Percentiles rank a stretch among this genome's conserved stretches.
These are phyloP conservation scores for Hipparchia sbordonii DNA, from an alignment of 2,888 invertebrate genomes.

Conservation along the genomic window DNA sequence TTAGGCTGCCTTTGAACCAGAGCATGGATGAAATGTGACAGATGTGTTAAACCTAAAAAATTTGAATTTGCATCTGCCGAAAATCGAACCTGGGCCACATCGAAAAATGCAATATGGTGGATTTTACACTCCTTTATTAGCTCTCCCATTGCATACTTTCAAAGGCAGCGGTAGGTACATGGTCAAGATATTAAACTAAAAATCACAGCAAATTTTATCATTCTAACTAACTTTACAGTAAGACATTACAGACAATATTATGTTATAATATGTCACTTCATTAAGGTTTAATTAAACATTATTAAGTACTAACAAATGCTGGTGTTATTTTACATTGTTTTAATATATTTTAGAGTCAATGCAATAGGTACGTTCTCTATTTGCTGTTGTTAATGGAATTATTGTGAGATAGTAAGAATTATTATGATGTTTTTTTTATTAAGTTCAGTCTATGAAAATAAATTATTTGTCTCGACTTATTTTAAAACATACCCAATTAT, in stretches of 20 bases:
- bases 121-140: too few species aligned
- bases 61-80: too few species aligned
- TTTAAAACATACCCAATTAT: too few species aligned
- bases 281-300: conserved; percentile 32
- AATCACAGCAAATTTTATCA: conserved; percentile 72
- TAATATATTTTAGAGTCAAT: neutral
- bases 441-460: neutral
- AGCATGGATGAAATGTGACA: too few species aligned
- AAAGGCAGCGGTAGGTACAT: neutral
- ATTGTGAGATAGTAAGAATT: neutral
- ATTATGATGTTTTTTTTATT: neutral
- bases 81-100: too few species aligned
- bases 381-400: neutral
- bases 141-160: too few species aligned
- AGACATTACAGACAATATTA: neutral
- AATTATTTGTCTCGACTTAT: too few species aligned
- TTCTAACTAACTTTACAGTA: conserved; percentile 44
- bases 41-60: too few species aligned
- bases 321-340: conserved; percentile 57
- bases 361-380: neutral
- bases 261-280: neutral
- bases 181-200: conserved; percentile 51
- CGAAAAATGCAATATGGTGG: too few species aligned
- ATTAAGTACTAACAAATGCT: conserved; percentile 49
- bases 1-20: neutral